Evolutionary conservation across 2,113 vertebrate genomes (phyloP), one percentile per base, ranked within the genome.

Genomic region (Jaculus jaculus): DNA sequence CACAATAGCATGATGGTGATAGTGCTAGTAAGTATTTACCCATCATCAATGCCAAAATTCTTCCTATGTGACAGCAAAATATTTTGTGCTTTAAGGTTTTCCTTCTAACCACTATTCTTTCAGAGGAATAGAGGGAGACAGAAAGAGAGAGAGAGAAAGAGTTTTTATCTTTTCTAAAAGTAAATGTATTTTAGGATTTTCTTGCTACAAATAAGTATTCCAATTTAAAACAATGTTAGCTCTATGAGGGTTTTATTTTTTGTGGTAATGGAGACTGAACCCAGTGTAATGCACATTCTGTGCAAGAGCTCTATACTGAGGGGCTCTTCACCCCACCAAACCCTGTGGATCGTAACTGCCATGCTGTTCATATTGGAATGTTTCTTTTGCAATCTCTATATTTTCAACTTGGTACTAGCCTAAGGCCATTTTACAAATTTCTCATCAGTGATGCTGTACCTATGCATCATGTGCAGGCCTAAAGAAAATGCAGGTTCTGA

Each of bases 201-300:
- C 63, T 85, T 81, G 17, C 23, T 84, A 30, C 68, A 90, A 84
- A 80, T 88, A 90, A 96, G 65, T 47, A 65, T 89, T 39, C 26
- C 37, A 12, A 30, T 79, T 78, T 87, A 47, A 20, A 32, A 69
- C 37, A 77, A 74, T 73, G 47, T 82, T 89, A 87, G 72, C 5
- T 69, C 28, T 81, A 24, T 26, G 26, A 34, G n/a, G 63, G n/a
- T 83, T 51, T 13, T 17, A 8, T 47, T 47, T 5, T 58, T 17
- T 61, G 21, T 32, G 58, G 26, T 74, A 61, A 61, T 86, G 28
- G 37, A 72, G 34, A 63, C 24, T 74, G 61, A 87, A 75, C 37
- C 37, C 39, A 42, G 39, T 26, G 26, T 28, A 32, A 74, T 42
- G 6, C 16, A 28, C 28, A 63, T n/a, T 10, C 32, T 72, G 72